Conservation (phyloP, 2,888 invertebrate species). For the Coleophora flavipennella region DNA sequence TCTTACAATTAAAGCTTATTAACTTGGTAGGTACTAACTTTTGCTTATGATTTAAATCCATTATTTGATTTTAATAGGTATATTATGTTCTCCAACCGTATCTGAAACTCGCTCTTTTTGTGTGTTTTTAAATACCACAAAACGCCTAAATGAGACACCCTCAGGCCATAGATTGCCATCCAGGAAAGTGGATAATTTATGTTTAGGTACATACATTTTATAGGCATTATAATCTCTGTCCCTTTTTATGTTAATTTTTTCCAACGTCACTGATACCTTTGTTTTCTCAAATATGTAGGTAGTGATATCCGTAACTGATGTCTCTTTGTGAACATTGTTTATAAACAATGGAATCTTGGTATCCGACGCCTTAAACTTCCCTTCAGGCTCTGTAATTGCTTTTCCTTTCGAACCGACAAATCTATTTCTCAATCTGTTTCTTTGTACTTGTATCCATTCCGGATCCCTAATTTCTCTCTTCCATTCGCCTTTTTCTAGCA, state of each 20-base stretch:
- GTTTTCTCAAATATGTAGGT: constrained; percentile 7
- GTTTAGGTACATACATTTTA: constrained; percentile 8
- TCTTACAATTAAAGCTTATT: constrained; percentile 14
- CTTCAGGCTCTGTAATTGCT: constrained; percentile 1
- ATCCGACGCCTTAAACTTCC: constrained; percentile 7
- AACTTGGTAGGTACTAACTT: not conserved
- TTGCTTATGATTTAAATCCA: no score
- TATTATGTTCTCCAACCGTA: no score
- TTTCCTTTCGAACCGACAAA: constrained; percentile 5
- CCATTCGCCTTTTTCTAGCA: not conserved
- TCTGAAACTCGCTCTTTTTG: no score
- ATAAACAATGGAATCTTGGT: constrained; percentile 8
- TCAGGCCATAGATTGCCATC: constrained; percentile 10
- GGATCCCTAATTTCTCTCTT: not conserved
- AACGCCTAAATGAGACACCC: constrained; percentile 7
- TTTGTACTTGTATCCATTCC: not conserved
- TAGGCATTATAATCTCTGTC: constrained; percentile 7
- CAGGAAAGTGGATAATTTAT: constrained; percentile 7
- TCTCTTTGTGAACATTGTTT: constrained; percentile 4
- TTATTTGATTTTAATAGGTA: no score
- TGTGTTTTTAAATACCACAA: constrained; percentile 1
- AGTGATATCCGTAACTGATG: constrained; percentile 2
- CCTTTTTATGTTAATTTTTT: constrained; percentile 7
- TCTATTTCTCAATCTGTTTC: constrained; percentile 5
- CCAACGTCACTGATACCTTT: constrained; percentile 1